These are phyloP conservation scores for Lacerta bilineata DNA, from an alignment of 2,797 vertebrate genomes.

Conservation along the genomic window DNA sequence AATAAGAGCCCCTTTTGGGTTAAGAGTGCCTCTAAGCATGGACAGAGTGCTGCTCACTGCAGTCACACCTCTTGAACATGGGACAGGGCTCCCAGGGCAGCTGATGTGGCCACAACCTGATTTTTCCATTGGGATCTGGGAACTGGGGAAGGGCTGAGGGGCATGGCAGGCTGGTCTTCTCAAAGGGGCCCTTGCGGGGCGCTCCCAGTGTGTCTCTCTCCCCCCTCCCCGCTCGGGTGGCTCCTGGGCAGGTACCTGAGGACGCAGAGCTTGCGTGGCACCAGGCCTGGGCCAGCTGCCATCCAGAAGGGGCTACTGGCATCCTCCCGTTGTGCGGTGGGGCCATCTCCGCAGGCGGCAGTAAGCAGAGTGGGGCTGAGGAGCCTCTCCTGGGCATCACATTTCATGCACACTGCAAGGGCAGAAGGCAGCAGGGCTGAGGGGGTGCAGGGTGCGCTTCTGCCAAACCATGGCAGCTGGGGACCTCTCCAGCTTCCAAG, in stretches of 20 bases:
- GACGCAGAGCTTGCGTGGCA: constrained; percentile 79
- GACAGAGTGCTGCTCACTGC: no score
- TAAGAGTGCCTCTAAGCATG: background rate
- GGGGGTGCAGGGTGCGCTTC: no score
- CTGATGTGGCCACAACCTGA: background rate
- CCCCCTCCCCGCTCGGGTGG: background rate
- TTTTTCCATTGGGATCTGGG: no score
- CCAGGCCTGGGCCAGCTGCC: constrained; percentile 74
- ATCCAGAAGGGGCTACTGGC: constrained; percentile 76
- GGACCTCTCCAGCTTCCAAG: no score
- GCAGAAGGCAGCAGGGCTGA: background rate
- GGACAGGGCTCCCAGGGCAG: background rate
- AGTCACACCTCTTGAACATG: no score
- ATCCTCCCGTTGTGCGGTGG: constrained; percentile 78
- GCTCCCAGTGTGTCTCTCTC: background rate
- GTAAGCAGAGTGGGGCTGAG: constrained; percentile 89
- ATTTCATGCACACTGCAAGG: constrained; percentile 89
- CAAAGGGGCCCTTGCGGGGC: background rate
- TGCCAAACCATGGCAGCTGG: no score
- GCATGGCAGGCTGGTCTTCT: background rate
- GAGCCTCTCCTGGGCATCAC: constrained; percentile 91
- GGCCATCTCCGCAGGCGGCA: constrained; percentile 22
- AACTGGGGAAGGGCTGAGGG: background rate
- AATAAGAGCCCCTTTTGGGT: background rate
- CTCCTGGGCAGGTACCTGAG: constrained; percentile 83